Evolutionary conservation across 1,140 invertebrate genomes (phyloP).

Genomic region (Sarcophaga bullata): DNA sequence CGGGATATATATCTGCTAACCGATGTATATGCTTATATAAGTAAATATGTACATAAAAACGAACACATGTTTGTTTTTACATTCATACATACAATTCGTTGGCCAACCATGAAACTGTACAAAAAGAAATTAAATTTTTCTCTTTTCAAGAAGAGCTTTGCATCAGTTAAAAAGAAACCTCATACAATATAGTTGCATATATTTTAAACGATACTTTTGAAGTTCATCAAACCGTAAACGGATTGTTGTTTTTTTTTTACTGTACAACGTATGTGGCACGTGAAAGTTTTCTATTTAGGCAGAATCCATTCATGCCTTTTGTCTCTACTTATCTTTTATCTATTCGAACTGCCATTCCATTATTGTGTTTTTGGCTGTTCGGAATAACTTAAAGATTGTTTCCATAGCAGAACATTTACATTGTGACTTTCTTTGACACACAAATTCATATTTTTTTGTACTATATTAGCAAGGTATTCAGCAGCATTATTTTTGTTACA

Average conservation of each 20-base stretch:
- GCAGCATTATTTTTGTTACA: no score
- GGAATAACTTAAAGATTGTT: no score
- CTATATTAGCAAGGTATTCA: no score
- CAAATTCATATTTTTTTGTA: no score
- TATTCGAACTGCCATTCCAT: no score
- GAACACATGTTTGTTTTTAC: no score
- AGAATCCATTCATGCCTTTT: no score
- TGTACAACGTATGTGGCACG: background rate
- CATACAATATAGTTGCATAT: constrained; percentile 18
- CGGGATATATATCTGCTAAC: background rate
- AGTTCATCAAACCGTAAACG: constrained; percentile 37
- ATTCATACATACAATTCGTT: background rate
- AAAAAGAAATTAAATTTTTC: background rate
- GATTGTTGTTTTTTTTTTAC: constrained; percentile 15
- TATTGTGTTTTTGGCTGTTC: no score
- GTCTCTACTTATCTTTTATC: no score
- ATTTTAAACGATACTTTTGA: constrained; percentile 28
- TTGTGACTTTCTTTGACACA: no score
- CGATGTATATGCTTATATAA: background rate
- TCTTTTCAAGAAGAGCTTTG: background rate
- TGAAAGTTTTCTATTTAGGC: constrained; percentile 1
- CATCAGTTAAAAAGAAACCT: background rate
- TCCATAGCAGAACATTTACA: no score
- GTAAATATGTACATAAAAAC: background rate
- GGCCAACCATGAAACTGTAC: constrained; percentile 27